Evolutionary conservation across 2,797 vertebrate species (phyloP), one percentile per base, ranked within the genome.

Genomic region (Myotis daubentonii): DNA sequence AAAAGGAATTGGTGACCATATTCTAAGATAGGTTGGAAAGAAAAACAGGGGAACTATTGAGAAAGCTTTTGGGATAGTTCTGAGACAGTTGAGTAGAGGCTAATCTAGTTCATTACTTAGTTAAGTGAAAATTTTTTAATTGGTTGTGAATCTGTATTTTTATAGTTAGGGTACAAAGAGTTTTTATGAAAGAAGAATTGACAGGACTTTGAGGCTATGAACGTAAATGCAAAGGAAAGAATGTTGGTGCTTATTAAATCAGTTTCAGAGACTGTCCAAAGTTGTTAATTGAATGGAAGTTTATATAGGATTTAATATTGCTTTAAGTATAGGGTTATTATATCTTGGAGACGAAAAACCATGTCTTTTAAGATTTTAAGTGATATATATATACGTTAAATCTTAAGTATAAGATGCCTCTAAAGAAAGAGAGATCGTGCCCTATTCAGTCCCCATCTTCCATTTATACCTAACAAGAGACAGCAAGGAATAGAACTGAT

Each of bases 41-140:
- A 81, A 85, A 84, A 72, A 28, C 2, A 15, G 13, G 12, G 75
- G 20, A 72, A 84, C 30, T 76, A 53, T 81, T 94, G 51, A 81
- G 76, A 95, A 88, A 82, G n/a, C 47, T 90, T 95, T 95, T 70
- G 38, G 3, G 68, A 28, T 93, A 71, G 33, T 76, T 95, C 38
- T 70, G 65, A 87, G 47, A 88, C 47, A 79, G 71, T 16, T 70
- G n/a, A 89, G 36, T 66, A 95, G 53, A 33, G 19, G 51, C 38
- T 65, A 8, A 89, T 82, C n/a, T 92, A 36, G 17, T 71, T 88
- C 20, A 72, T 74, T 89, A 53, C 11, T 83, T 87, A 68, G 16
- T 87, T 84, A 23, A 68, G 6, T 87, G 71, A 65, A 89, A 94
- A 80, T 55, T 89, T 28, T 95, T 92, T 94, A 28, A 66, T 87